A percentile compares a stretch with the other conserved stretches of the same genome.
Evolutionary conservation across 2,888 invertebrate genomes (phyloP).

Genomic region (Lasioglossum villosulum): DNA sequence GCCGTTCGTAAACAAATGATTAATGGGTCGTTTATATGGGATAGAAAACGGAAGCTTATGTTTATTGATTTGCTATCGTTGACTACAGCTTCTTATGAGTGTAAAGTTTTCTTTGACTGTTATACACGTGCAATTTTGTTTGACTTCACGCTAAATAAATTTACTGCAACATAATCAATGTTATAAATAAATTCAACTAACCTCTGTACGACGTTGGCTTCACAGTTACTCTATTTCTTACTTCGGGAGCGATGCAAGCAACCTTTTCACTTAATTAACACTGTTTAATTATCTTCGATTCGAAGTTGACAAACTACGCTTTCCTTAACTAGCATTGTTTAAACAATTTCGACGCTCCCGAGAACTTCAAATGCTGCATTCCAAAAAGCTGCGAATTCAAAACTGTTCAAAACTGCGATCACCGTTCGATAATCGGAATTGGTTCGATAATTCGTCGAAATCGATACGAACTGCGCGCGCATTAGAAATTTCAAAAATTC

Average conservation of each 20-base stretch:
- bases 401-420: background rate
- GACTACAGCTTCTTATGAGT: background rate
- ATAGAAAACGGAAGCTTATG: background rate
- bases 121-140: background rate
- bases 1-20: background rate
- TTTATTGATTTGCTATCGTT: background rate
- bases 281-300: background rate
- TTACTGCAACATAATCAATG: background rate
- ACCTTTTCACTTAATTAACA: background rate
- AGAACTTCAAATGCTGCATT: background rate
- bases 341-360: background rate
- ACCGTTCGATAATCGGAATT: constrained; percentile 22
- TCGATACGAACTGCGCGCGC: constrained; percentile 30
- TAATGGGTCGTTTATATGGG: background rate
- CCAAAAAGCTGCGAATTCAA: constrained; percentile 10
- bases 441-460: constrained; percentile 19
- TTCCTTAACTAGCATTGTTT: background rate
- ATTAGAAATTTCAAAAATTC: background rate
- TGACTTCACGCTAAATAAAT: background rate
- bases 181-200: constrained; percentile 18
- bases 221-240: background rate
- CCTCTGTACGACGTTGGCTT: background rate
- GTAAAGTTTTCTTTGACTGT: background rate
- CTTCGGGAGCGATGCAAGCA: background rate
- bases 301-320: background rate